Base-by-base conservation (phyloP, 2,113 vertebrate species). In the Forbesichthys agassizii region DNA sequence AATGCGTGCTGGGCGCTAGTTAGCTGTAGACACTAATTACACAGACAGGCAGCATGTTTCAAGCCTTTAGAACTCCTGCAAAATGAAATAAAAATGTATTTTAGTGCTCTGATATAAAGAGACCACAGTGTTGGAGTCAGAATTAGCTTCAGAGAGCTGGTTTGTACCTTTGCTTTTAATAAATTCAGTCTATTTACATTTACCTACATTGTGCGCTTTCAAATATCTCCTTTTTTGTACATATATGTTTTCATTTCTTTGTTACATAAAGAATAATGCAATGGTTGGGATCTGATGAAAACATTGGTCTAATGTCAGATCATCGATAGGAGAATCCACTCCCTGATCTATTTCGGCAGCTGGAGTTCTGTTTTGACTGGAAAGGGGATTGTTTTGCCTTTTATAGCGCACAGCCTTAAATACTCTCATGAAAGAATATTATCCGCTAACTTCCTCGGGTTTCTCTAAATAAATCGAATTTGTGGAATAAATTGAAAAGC, bases 1-100 rank as follows among this genome's bases (percentile, higher is more conserved):
- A 66, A 14, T 57, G 68, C 82, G 80, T 77, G 66, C 78, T 84
- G 85, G 71, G 82, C 83, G 68, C 68, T 76, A 63, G 74, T 87
- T 79, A 84, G 20, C 65, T 27, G 62, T 64, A 63, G 73, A 86
- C 68, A 79, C 83, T 82, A 85, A 89, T 87, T 85, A 89, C 77
- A 79, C 64, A 20, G 69, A 73, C 81, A 87, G 84, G 74, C 73
- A 36, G 78, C 73, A 66, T 73, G 81, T 88, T 83, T 73, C 77
- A 83, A 68, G 58, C 78, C 59, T 48, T 74, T 13, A 71, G 63
- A 80, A 71, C 13, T 72, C 76, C 78, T 59, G 69, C 78, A 69
- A 80, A 87, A 74, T 68, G 63, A 61, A 73, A 33, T 54, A 48
- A 48, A 48, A 75, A 49, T 11, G 54, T 52, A 13, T 59, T 16